phyloP scores from a whole-genome alignment of 2,797 vertebrate species.

The Arrhamphus sclerolepis region DNA sequence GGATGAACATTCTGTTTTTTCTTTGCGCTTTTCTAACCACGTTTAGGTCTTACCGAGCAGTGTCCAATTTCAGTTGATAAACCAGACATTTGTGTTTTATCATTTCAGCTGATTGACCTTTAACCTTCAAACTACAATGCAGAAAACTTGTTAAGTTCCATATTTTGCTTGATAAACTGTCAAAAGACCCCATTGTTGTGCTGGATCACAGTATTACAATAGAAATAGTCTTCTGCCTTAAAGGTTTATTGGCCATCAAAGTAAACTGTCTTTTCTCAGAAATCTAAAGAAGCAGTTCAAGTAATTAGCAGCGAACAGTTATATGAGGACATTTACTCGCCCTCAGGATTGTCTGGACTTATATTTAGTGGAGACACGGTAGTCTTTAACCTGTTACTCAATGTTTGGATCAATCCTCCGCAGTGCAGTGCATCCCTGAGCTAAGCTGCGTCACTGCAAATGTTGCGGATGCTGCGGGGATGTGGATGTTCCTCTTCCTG shows the following conservation, averaged over 20 bases:
- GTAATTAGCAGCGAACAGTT: conserved; percentile 46
- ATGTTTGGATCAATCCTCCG: conserved; percentile 43
- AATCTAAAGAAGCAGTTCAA: conserved; percentile 44
- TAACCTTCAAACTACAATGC: too few relatives aligned
- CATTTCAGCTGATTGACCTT: too few relatives aligned
- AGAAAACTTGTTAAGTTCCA: too few relatives aligned
- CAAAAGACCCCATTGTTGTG: background rate
- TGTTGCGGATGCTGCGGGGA: conserved; percentile 1
- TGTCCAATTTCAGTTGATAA: too few relatives aligned
- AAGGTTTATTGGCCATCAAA: background rate
- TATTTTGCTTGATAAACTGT: background rate
- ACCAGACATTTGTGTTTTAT: too few relatives aligned
- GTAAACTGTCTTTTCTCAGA: conserved; percentile 37
- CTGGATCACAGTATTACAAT: background rate
- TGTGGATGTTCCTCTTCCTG: conserved; percentile 16
- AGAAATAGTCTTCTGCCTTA: background rate
- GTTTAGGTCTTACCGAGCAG: too few relatives aligned
- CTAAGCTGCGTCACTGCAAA: conserved; percentile 49
- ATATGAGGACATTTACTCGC: conserved; percentile 35
- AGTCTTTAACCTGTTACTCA: conserved; percentile 62
- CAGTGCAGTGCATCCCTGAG: conserved; percentile 46
- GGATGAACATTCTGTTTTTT: too few relatives aligned
- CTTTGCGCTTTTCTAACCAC: too few relatives aligned
- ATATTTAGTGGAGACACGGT: conserved; percentile 56
- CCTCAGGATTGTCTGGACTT: conserved; percentile 39